Evolutionary conservation across 2,888 invertebrate species (phyloP).

Genomic region (Pyrgus malvae): DNA sequence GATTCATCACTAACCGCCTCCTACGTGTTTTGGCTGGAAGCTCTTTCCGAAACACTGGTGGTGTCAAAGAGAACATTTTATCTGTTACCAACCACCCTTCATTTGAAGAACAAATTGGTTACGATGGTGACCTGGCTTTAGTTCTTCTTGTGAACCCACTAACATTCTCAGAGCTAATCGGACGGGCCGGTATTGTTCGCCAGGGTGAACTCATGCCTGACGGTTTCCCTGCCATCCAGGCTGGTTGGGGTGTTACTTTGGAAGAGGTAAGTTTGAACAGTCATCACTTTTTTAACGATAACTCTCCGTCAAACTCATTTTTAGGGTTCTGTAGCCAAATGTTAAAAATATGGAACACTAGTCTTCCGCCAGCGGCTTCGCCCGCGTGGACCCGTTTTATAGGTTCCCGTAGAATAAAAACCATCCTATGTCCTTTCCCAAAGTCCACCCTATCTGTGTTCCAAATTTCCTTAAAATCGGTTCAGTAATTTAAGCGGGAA

Average conservation of each 20-base stretch:
- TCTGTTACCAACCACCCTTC: constrained; percentile 41
- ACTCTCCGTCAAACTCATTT: no score
- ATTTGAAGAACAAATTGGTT: constrained; percentile 86
- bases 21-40: constrained; percentile 54
- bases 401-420: no score
- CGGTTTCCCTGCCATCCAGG: constrained; percentile 41
- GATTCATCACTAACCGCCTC: not conserved
- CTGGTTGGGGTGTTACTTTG: constrained; percentile 49
- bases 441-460: no score
- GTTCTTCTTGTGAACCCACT: constrained; percentile 40
- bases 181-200: constrained; percentile 37
- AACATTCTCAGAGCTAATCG: constrained; percentile 37
- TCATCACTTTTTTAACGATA: no score
- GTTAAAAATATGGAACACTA: no score
- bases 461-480: no score
- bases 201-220: constrained; percentile 37
- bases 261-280: constrained; percentile 1
- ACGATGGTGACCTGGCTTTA: constrained; percentile 80
- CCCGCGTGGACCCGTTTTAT: no score
- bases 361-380: no score
- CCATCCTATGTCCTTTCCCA: no score
- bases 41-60: constrained; percentile 50
- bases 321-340: no score
- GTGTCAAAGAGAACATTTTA: constrained; percentile 33
- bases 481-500: no score